Evolutionary conservation across 2,113 vertebrate species (phyloP), one percentile per base, ranked within the genome.

Genomic region (Neotoma lepida): DNA sequence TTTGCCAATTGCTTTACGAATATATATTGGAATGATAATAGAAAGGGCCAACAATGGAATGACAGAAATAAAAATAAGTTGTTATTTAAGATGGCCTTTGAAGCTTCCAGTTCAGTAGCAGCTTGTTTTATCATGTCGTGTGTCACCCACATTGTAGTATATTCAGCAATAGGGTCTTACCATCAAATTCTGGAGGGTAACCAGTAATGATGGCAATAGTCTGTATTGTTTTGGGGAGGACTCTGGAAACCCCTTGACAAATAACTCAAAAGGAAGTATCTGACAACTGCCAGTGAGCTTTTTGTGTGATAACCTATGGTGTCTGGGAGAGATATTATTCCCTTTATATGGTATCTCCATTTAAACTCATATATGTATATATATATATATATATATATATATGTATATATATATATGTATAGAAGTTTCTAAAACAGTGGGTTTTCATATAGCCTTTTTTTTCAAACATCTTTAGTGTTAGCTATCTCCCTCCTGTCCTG

Each of bases 1-100:
- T 90, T 92, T 95, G 95, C 39, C 4, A 49, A 24, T 46, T 86
- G 30, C 56, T 63, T 92, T 89, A 35, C 86, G 44, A 86, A 30
- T 91, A 63, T 61, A 41, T 68, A 26, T 95, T 89, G 5, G 56
- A 73, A 80, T 91, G 15, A 51, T 15, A 86, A 20, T 77, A 91
- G 18, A 28, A 33, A 90, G 17, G 66, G 5, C 35, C 4, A 49
- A 30, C 18, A 24, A 14, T 89, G 20, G 44, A 28, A 86, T 5
- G 4, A 61, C 68, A 41, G 22, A 17, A 49, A 95, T 54, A 93
- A 68, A 15, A 86, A 8, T 33, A 66, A 70, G n/a, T 39, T 58
- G 35, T 15, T 39, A 82, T 41, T 58, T 58, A 39, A 28, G n/a
- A 58, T 82, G 26, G 26, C 28, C 39, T 18, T 85, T 18, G 39